Evolutionary conservation across 2,797 vertebrate species (phyloP), one percentile per base, ranked within the genome.

Genomic region (Schizopygopsis pylzovi): DNA sequence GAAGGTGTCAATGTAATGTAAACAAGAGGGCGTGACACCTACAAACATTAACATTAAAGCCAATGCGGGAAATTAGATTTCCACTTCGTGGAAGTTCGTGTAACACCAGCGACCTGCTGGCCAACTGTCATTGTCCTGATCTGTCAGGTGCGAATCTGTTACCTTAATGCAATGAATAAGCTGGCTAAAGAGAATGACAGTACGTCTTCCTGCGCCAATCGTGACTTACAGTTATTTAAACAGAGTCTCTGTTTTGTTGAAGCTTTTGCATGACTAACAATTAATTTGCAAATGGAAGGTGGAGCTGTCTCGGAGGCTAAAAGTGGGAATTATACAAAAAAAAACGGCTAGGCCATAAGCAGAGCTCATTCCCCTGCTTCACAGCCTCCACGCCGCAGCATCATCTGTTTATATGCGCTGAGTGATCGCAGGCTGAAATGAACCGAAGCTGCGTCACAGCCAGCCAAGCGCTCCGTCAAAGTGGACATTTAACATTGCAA

Each of bases 371-470:
- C 86, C 87, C 80, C 86, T 82, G 85, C 88, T 63, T 81, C 82
- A 20, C 88, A 72, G 71, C 85, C 71, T 88, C 89, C 79, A 61
- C 86, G 89, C 87, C 86, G 92, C 92, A 88, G 89, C 92, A 90
- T 84, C 88, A 86, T 71, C 76, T 22, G 80, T 56, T 70, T 41
- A 22, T 43, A 54, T n/a, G 37, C 63, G 56, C 59, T 13, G 47
- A 49, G 59, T 85, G n/a, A 76, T 49, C 56, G 5, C 59, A 25
- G 54, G 13, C 39, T 43, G 49, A 25, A 47, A 22, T 61, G 47
- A 59, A 39, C 11, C 33, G 37, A 67, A 77, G 22, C 73, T 77
- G 73, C 82, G 82, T 84, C 82, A 84, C 61, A 54, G 20, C 3
- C 33, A 65, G 72, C 20, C 72, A 78, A 22, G 73, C 73, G 82